phyloP scores from a whole-genome alignment of 2,888 invertebrate species.

The Scrobipalpa costella region DNA sequence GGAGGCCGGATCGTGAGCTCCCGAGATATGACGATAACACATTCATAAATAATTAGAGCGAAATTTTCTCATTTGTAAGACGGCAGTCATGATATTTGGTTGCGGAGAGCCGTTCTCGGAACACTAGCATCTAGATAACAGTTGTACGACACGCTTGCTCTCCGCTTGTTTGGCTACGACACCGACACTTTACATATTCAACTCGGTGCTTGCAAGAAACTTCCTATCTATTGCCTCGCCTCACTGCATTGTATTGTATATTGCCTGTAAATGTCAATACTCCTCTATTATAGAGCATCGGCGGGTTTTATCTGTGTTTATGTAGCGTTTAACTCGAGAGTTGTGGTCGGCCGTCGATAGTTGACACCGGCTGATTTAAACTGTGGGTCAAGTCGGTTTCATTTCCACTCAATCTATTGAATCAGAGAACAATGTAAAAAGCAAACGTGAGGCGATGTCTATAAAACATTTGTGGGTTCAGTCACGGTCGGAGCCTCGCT shows the following conservation, averaged over 20 bases:
- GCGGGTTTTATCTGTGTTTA: conserved; percentile 18
- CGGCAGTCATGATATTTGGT: conserved; percentile 80
- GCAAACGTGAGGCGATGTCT: conserved; percentile 57
- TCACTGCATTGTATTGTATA: conserved; percentile 22
- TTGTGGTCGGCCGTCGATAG: conserved; percentile 24
- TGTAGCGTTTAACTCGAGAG: conserved; percentile 11
- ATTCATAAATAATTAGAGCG: conserved; percentile 82
- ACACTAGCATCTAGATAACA: conserved; percentile 72
- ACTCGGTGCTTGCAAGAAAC: conserved; percentile 24
- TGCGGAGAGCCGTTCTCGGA: conserved; percentile 74
- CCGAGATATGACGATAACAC: conserved; percentile 80
- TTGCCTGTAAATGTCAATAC: conserved; percentile 25
- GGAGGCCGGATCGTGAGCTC: conserved; percentile 79
- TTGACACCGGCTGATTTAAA: conserved; percentile 32
- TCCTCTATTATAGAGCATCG: conserved; percentile 18
- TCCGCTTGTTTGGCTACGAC: conserved; percentile 57
- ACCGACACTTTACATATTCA: conserved; percentile 26
- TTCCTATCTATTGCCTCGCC: conserved; percentile 24
- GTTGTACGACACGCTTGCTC: conserved; percentile 71
- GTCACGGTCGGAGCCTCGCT: conserved; percentile 69
- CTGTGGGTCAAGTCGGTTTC: conserved; percentile 41
- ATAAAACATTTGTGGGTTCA: conserved; percentile 67
- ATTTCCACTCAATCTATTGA: conserved; percentile 49
- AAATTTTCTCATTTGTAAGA: conserved; percentile 82
- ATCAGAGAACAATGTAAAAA: conserved; percentile 56